Evolutionary conservation across 2,888 invertebrate genomes (phyloP), one percentile per base, ranked within the genome.

Genomic region (Nomada hirtipes): DNA sequence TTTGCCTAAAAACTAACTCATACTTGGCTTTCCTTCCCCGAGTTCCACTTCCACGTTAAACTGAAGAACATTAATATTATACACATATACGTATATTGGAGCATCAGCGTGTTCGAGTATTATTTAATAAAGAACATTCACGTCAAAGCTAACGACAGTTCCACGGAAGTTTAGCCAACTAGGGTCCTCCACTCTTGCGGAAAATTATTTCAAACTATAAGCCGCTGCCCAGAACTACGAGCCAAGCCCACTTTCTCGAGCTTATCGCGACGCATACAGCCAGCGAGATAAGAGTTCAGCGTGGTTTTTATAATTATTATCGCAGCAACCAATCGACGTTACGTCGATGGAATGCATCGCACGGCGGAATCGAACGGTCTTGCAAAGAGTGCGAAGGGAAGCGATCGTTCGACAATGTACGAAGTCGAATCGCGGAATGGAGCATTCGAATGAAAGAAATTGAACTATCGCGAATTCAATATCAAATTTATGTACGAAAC

Each of bases 401-500:
- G 47, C 13, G 71, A 74, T 23, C 4, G 4, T 13, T 60, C 69
- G 36, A 23, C 36, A 15, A 50, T 11, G 47, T 44, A 64, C 63
- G 52, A 15, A 23, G 26, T 52, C 42, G 47, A 36, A 29, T 4
- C 18, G 57, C 4, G 26, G 26, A 44, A n/a, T 4, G 44, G 42
- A 68, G 36, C 36, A 36, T 36, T 36, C 13, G 29, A 57, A 47
- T 13, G 7, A 63, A 13, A 3, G 23, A 26, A 69, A 72, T 83
- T 47, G 75, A 77, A 80, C 83, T 80, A 68, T 78, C 69, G 75
- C 70, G 81, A 83, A 87, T 84, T 83, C 79, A 74, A 90, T 89
- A 87, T 89, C 85, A 87, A 88, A 82, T 76, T 42, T 83, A 84
- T 84, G 87, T 89, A 83, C 86, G 83, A 63, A 23, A 53, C 20